Evolutionary conservation across 2,888 invertebrate genomes (phyloP).

Genomic region (Tetranychus piercei): DNA sequence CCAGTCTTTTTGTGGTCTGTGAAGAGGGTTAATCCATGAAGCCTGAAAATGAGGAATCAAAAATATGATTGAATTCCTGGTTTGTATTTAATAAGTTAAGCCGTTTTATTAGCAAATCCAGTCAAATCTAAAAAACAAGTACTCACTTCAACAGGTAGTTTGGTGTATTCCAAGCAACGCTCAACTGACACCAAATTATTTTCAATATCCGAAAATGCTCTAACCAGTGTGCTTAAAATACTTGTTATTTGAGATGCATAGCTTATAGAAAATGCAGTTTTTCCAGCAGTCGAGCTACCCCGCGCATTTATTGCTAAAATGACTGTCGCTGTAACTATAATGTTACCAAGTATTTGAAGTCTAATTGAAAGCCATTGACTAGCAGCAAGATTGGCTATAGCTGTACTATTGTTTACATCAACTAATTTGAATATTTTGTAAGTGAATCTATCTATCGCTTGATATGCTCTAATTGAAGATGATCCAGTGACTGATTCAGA

Average conservation of each 20-base stretch:
- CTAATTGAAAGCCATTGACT: constrained; percentile 35
- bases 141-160: constrained; percentile 23
- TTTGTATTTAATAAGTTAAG: too few relatives aligned
- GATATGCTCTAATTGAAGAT: constrained; percentile 31
- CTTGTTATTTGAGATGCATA: constrained; percentile 33
- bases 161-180: constrained; percentile 21
- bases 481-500: constrained; percentile 39
- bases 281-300: constrained; percentile 44
- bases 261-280: constrained; percentile 37
- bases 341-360: constrained; percentile 39
- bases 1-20: constrained; percentile 46
- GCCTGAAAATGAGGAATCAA: too few relatives aligned
- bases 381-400: constrained; percentile 28
- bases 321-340: constrained; percentile 40
- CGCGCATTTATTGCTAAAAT: constrained; percentile 40
- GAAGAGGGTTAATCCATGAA: too few relatives aligned
- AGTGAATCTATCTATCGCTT: constrained; percentile 32
- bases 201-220: constrained; percentile 19
- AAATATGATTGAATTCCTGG: too few relatives aligned
- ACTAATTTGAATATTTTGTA: constrained; percentile 36
- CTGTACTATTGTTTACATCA: constrained; percentile 34
- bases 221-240: constrained; percentile 18
- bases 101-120: too few relatives aligned
- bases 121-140: too few relatives aligned
- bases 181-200: constrained; percentile 23